Base-by-base conservation (phyloP, 2,113 vertebrate genomes). In the Tetrax tetrax region DNA sequence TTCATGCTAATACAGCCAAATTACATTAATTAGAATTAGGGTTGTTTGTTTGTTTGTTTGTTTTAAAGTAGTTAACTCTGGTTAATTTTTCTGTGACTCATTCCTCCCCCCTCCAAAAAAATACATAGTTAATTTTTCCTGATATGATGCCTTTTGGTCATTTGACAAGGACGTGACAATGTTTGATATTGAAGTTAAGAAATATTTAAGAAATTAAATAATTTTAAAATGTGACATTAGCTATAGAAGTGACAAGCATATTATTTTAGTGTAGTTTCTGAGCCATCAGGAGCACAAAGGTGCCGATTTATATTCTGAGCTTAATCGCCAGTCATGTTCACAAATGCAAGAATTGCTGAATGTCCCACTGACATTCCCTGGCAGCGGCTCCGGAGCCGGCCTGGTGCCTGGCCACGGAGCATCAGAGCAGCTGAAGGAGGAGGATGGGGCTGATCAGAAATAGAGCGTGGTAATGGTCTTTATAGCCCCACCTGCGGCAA, bases 401-500 rank as follows among this genome's bases (percentile, higher is more conserved):
- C 87, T 2, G 1, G 2, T 25, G 33, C 12, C 24, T 74, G 54
- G 8, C n/a, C 33, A 6, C 0, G 5, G 25, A 35, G 37, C 28
- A 24, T 35, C 29, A 28, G 65, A 12, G 6, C 45, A 29, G 43
- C 82, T n/a, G 78, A 13, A 69, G 79, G 45, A 82, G 79, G 50
- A 89, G n/a, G 48, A 16, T n/a, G 53, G 25, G 24, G 31, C 23
- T 79, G 7, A 7, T 35, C 57, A 76, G 80, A 60, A 69, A 19
- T 28, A 6, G 13, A 50, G 53, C 0, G 1, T 1, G 4, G 14
- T 15, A 19, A 33, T 61, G 11, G 6, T 8, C 31, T 24, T 22
- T 31, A 14, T 1, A 56, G 41, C 51, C 43, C 63, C 87, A 71
- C 28, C 47, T 15, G 9, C 20, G 59, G 43, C 33, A 21, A 37